Conservation (phyloP, 2,797 vertebrate genomes). For the Thaleichthys pacificus region DNA sequence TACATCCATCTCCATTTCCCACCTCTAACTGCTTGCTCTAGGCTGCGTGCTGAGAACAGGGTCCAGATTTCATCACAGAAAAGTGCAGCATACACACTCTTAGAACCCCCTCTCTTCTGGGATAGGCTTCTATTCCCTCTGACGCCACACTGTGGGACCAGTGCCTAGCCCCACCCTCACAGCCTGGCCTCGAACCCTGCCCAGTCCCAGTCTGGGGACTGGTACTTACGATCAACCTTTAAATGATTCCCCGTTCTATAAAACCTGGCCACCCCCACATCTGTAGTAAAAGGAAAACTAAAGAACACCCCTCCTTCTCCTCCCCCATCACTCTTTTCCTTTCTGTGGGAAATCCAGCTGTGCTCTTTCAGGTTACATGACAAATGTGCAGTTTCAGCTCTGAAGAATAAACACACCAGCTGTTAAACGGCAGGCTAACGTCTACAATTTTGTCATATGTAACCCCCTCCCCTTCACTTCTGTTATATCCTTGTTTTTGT, state of each 20-base stretch:
- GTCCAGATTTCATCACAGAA: slow-evolving; percentile 44
- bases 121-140: slow-evolving; percentile 63
- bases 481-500: slow-evolving; percentile 10
- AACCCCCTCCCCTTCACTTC: slow-evolving; percentile 9
- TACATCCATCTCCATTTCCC: slow-evolving; percentile 2
- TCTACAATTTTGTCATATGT: slow-evolving; percentile 72
- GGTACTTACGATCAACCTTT: slow-evolving; percentile 71
- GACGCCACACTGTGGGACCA: slow-evolving; percentile 63
- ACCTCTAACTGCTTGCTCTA: slow-evolving; percentile 10
- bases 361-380: slow-evolving; percentile 67
- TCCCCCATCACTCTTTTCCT: slow-evolving; percentile 51
- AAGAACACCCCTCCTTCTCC: slow-evolving; percentile 48
- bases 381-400: slow-evolving; percentile 69
- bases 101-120: slow-evolving; percentile 30
- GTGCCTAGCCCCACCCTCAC: slow-evolving; percentile 60
- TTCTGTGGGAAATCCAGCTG: slow-evolving; percentile 64
- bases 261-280: slow-evolving; percentile 66
- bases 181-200: slow-evolving; percentile 60
- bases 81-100: slow-evolving; percentile 19
- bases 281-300: slow-evolving; percentile 59
- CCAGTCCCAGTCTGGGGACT: slow-evolving; percentile 60
- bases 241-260: slow-evolving; percentile 72
- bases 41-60: slow-evolving; percentile 25
- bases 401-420: slow-evolving; percentile 69
- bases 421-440: slow-evolving; percentile 59